Conservation (phyloP, 1,140 invertebrate genomes). For the Heliconius congener region DNA sequence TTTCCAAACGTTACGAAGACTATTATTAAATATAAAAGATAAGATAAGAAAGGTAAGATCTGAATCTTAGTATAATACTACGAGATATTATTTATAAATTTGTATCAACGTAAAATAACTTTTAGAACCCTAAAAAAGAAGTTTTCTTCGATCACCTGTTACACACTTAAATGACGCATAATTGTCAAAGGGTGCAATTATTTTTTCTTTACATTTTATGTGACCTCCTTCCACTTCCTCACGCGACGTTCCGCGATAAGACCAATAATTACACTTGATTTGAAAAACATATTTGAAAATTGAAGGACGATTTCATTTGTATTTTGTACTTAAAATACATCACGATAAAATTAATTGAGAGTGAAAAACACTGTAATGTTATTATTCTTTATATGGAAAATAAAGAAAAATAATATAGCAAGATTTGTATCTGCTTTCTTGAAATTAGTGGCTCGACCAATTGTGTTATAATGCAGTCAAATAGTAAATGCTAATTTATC, state of each 20-base stretch:
- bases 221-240: conserved; percentile 20
- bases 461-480: not conserved
- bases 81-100: too few species aligned
- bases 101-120: too few species aligned
- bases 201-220: conserved; percentile 8
- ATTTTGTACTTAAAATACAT: not conserved
- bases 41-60: too few species aligned
- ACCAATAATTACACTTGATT: conserved; percentile 8
- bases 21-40: too few species aligned
- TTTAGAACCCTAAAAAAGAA: too few species aligned
- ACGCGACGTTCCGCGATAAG: conserved; percentile 19
- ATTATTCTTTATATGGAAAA: too few species aligned
- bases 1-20: too few species aligned
- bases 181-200: not conserved
- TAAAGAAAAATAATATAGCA: too few species aligned
- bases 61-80: too few species aligned
- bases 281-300: not conserved
- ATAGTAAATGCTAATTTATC: not conserved
- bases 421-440: too few species aligned
- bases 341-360: not conserved
- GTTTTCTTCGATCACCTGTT: not conserved
- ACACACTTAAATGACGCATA: not conserved
- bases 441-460: too few species aligned
- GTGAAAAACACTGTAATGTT: too few species aligned
- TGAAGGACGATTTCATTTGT: not conserved